Evolutionary conservation across 2,888 invertebrate genomes (phyloP).

Genomic region (Tenthredo amoena): DNA sequence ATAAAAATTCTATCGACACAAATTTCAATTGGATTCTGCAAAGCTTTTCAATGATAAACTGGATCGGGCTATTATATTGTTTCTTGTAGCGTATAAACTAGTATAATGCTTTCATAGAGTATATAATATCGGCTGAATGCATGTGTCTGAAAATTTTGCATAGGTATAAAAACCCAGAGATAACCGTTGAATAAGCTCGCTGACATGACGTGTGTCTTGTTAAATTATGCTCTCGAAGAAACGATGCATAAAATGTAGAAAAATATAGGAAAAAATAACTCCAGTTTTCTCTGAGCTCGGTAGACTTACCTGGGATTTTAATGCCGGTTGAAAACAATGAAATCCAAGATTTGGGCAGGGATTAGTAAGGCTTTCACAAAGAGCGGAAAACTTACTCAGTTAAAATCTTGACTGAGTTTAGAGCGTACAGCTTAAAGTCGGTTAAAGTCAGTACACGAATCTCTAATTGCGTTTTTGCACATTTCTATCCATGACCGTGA

Average conservation of each 20-base stretch:
- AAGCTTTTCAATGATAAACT: background rate
- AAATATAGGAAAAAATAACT: background rate
- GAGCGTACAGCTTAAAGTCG: background rate
- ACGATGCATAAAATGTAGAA: background rate
- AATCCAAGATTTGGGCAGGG: slow-evolving; percentile 19
- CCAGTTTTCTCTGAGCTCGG: background rate
- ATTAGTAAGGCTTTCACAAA: slow-evolving; percentile 19
- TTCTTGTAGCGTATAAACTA: background rate
- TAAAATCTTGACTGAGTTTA: background rate
- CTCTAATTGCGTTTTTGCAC: background rate
- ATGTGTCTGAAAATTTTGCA: background rate
- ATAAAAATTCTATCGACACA: background rate
- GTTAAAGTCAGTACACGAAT: background rate
- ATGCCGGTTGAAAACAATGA: slow-evolving; percentile 30
- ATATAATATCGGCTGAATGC: background rate
- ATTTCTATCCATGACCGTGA: background rate
- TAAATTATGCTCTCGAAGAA: background rate
- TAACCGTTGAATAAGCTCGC: background rate
- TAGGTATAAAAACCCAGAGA: background rate
- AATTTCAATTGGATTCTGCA: background rate
- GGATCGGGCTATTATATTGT: background rate
- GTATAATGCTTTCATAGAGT: background rate
- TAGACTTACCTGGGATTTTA: slow-evolving; percentile 11
- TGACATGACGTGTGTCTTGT: background rate
- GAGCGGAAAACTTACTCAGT: slow-evolving; percentile 26